These are phyloP conservation scores for Mormyrus hasselquistii DNA, from an alignment of 2,797 vertebrate species.

Conservation along the genomic window DNA sequence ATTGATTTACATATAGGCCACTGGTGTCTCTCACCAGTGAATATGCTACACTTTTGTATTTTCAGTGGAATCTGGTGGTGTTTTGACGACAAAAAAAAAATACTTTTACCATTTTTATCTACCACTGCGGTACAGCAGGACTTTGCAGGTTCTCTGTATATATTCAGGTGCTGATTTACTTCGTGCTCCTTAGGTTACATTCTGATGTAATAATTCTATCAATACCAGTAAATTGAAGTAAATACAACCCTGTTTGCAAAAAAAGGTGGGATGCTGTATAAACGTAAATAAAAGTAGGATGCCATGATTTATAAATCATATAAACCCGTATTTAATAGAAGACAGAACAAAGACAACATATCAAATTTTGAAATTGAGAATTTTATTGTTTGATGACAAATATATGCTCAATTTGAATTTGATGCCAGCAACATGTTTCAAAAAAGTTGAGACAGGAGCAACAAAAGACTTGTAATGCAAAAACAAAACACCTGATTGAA, in stretches of 20 bases:
- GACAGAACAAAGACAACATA: background rate
- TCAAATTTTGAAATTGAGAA: background rate
- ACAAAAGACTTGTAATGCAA: background rate
- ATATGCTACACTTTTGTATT: background rate
- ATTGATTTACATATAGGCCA: background rate
- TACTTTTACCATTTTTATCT: background rate
- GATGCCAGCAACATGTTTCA: background rate
- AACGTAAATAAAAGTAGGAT: background rate
- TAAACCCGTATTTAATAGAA: background rate
- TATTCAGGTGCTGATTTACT: background rate
- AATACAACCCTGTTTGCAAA: background rate
- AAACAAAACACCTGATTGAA: background rate
- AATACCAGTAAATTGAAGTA: background rate
- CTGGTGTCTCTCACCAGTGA: background rate
- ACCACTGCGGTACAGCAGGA: background rate
- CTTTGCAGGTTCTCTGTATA: background rate
- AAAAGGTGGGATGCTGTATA: background rate
- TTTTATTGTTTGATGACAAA: background rate
- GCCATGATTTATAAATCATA: background rate
- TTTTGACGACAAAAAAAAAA: background rate
- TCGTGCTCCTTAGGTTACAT: background rate
- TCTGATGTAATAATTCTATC: background rate
- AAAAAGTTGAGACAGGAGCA: background rate
- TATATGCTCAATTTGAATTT: background rate
- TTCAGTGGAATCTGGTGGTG: background rate